Percentiles rank a stretch among this genome's conserved stretches.
Evolutionary conservation across 2,113 vertebrate genomes (phyloP).

Genomic region (Heterochromis multidens): DNA sequence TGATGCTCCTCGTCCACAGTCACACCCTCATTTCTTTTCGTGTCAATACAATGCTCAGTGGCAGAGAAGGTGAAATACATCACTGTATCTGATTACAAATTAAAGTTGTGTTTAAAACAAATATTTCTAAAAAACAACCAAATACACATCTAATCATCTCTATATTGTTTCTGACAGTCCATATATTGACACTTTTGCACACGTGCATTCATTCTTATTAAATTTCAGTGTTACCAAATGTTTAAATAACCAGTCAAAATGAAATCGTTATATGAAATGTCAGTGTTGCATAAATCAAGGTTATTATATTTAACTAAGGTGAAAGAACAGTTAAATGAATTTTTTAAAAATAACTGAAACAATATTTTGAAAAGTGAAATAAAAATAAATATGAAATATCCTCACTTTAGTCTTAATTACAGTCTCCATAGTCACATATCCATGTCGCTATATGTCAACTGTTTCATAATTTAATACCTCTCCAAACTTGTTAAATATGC

Average conservation of each 20-base stretch:
- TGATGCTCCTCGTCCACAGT: slow-evolving; percentile 71
- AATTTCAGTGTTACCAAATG: background rate
- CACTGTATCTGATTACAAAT: slow-evolving; percentile 35
- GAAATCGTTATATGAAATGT: background rate
- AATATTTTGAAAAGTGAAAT: background rate
- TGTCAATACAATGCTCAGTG: slow-evolving; percentile 67
- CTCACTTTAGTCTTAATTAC: background rate
- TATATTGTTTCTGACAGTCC: background rate
- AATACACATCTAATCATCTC: background rate
- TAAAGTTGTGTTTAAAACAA: slow-evolving; percentile 2
- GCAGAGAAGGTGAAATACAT: slow-evolving; percentile 37
- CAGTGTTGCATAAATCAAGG: no score
- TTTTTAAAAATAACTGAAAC: background rate
- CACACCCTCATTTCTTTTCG: slow-evolving; percentile 74
- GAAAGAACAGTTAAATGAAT: no score
- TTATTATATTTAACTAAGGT: no score
- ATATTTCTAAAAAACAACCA: background rate
- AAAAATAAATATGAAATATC: background rate
- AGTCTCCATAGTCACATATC: background rate
- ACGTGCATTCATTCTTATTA: background rate
- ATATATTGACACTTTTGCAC: background rate
- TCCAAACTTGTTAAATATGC: no score
- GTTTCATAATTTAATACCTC: background rate
- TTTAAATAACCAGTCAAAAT: slow-evolving; percentile 13
- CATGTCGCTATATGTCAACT: background rate